Evolutionary conservation across 2,113 vertebrate genomes (phyloP).

Genomic region (Sinocyclocheilus rhinocerous): DNA sequence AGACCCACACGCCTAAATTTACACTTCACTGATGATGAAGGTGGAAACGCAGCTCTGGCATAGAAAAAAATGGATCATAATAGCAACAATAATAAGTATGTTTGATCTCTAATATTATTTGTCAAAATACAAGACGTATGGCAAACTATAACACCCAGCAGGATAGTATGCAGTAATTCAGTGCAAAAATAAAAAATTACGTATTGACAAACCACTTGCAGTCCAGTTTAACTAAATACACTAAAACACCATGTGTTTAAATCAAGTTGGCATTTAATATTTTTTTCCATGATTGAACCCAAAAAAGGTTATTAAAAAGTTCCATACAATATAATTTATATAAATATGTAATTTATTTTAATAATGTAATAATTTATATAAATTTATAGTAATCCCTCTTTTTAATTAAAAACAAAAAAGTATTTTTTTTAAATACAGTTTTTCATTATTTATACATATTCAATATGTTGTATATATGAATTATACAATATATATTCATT

Average conservation of each 20-base stretch:
- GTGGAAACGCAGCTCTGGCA: not conserved
- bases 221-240: not conserved
- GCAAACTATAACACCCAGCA: not conserved
- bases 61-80: conserved; percentile 4
- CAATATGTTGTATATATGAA: too few species aligned
- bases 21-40: conserved; percentile 14
- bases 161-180: not conserved
- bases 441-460: too few species aligned
- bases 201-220: too few species aligned
- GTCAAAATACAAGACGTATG: not conserved
- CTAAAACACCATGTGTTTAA: not conserved
- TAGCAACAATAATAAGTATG: not conserved
- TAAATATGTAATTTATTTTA: too few species aligned
- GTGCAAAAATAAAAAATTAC: not conserved
- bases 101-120: not conserved
- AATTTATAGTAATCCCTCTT: too few species aligned
- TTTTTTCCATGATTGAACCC: too few species aligned
- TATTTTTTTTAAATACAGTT: too few species aligned
- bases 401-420: too few species aligned
- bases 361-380: too few species aligned
- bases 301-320: too few species aligned
- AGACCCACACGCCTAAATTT: not conserved
- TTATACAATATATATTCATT: too few species aligned
- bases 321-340: too few species aligned
- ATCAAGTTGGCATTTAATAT: not conserved